These are phyloP conservation scores for Drosophila putrida DNA, from an alignment of 2,888 invertebrate genomes.

Conservation along the genomic window DNA sequence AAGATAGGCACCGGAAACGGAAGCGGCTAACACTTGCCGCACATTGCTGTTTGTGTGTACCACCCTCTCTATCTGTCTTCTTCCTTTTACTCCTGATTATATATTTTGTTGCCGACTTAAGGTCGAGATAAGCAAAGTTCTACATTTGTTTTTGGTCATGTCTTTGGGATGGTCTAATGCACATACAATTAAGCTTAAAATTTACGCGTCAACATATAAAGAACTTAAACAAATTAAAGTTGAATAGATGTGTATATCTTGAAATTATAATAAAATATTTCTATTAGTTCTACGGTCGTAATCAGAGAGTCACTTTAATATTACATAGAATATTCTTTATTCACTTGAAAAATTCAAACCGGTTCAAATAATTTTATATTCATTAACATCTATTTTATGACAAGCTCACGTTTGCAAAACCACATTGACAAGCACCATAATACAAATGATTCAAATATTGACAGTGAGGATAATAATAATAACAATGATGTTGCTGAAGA, in stretches of 20 bases:
- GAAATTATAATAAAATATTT: neutral
- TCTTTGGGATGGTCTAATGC: conserved; percentile 58
- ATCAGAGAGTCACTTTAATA: too few species aligned
- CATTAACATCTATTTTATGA: conserved; percentile 3
- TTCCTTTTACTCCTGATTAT: conserved; percentile 7
- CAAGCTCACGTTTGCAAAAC: conserved; percentile 18
- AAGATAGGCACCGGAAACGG: conserved; percentile 73
- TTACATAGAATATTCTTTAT: too few species aligned
- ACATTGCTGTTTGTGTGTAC: conserved; percentile 7
- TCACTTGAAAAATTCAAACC: too few species aligned
- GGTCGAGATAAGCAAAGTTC: conserved; percentile 49
- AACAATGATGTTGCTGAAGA: conserved; percentile 10
- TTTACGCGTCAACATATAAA: conserved; percentile 22
- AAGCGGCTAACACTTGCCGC: conserved; percentile 66
- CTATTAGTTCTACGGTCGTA: too few species aligned
- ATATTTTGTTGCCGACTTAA: conserved; percentile 71
- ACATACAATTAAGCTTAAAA: conserved; percentile 60
- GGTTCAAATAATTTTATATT: neutral
- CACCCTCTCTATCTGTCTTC: neutral
- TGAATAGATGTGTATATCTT: neutral
- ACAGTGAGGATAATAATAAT: conserved; percentile 3
- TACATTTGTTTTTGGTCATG: conserved; percentile 46
- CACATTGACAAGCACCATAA: conserved; percentile 7
- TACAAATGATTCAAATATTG: conserved; percentile 8
- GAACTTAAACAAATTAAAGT: neutral